A percentile compares a stretch with the other conserved stretches of the same genome.
phyloP scores from a whole-genome alignment of 1,140 invertebrate species.

The Xylocopa sonorina region DNA sequence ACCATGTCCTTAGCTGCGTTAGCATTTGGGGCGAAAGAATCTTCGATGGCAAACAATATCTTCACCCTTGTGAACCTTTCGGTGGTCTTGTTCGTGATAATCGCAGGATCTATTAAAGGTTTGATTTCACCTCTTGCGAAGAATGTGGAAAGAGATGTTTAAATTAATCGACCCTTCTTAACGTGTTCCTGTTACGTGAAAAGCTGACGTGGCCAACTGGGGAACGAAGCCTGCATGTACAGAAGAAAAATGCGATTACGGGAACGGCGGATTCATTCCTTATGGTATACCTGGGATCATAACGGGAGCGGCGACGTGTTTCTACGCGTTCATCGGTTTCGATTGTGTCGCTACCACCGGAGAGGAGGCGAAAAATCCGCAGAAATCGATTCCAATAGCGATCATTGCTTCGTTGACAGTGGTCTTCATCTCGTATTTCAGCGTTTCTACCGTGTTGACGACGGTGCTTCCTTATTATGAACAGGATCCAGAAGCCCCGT shows the following conservation, averaged over 20 bases:
- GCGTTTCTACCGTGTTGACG: constrained; percentile 92
- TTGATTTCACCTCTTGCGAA: too few relatives aligned
- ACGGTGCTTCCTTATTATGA: constrained; percentile 95
- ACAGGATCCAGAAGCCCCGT: constrained; percentile 86
- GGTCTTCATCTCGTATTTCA: constrained; percentile 94
- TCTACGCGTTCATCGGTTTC: constrained; percentile 96
- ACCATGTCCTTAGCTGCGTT: constrained; percentile 76
- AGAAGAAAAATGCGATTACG: constrained; percentile 78
- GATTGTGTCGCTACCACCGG: constrained; percentile 93
- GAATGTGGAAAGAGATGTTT: too few relatives aligned
- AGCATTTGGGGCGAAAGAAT: constrained; percentile 89
- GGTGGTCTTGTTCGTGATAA: constrained; percentile 88
- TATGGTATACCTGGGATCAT: constrained; percentile 91
- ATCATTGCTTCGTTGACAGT: constrained; percentile 92
- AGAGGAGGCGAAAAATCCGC: constrained; percentile 94
- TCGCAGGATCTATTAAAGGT: constrained; percentile 87
- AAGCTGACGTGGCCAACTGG: constrained; percentile 87
- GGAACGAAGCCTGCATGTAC: constrained; percentile 83
- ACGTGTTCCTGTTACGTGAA: background rate
- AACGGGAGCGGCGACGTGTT: constrained; percentile 93
- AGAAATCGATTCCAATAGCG: constrained; percentile 93
- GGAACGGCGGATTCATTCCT: constrained; percentile 91
- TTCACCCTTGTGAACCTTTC: constrained; percentile 88
- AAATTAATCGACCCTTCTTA: background rate
- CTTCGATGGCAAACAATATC: constrained; percentile 88